A percentile compares a stretch with the other conserved stretches of the same genome.
phyloP scores from a whole-genome alignment of 2,888 invertebrate genomes.

The Syrista parreyssii region DNA sequence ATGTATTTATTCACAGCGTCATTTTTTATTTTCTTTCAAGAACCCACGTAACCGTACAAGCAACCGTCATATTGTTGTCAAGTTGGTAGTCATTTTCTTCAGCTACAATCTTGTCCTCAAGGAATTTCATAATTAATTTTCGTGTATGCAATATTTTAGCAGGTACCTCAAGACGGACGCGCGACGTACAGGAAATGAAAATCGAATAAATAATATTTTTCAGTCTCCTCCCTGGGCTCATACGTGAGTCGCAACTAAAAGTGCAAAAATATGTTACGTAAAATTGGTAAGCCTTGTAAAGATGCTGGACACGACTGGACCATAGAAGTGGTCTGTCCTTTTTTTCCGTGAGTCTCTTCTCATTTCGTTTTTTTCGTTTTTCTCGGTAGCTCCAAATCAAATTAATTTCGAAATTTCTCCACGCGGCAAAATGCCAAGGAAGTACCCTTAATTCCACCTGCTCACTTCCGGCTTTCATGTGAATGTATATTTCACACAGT shows the following conservation, averaged over 20 bases:
- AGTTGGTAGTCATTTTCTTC: background rate
- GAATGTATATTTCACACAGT: background rate
- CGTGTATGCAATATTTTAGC: background rate
- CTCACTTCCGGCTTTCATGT: background rate
- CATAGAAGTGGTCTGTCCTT: background rate
- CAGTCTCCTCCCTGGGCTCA: background rate
- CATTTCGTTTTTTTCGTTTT: background rate
- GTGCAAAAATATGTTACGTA: background rate
- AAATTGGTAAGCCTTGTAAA: background rate
- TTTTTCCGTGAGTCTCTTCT: background rate
- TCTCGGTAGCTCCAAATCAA: background rate
- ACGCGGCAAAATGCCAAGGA: background rate
- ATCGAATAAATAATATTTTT: background rate
- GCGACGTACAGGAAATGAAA: background rate
- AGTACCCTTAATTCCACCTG: background rate
- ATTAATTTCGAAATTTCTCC: background rate
- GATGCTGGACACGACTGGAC: background rate
- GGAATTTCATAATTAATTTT: background rate
- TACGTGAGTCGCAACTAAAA: background rate
- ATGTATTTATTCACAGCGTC: background rate
- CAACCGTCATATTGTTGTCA: background rate
- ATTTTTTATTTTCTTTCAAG: conserved; percentile 5
- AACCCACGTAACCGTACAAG: background rate
- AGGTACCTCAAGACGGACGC: background rate
- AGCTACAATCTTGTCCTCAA: background rate